These are phyloP conservation scores for Allacma fusca DNA, from an alignment of 2,888 invertebrate species.

Conservation along the genomic window DNA sequence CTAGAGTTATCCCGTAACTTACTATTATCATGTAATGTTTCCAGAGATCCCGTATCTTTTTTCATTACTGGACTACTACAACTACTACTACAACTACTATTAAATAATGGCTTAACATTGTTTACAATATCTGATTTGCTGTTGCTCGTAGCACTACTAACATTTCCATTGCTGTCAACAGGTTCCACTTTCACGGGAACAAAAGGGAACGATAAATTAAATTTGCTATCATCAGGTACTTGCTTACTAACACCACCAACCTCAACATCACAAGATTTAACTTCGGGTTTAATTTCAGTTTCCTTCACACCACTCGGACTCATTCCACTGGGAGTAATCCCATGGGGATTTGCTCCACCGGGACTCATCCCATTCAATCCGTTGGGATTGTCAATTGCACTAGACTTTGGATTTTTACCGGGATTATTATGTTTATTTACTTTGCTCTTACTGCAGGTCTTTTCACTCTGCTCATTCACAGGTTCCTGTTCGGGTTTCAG, in stretches of 20 bases:
- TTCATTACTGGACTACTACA: neutral
- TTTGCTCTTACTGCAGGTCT: neutral
- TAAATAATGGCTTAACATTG: constrained; percentile 3
- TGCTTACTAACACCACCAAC: constrained; percentile 31
- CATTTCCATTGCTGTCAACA: neutral
- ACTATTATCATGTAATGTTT: neutral
- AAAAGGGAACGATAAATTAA: constrained; percentile 4
- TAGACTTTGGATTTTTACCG: neutral
- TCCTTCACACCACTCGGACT: neutral
- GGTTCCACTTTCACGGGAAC: constrained; percentile 10
- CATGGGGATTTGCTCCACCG: neutral
- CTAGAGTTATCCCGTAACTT: constrained; percentile 4
- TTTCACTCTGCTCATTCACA: neutral
- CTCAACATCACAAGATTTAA: constrained; percentile 30
- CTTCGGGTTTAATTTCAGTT: constrained; percentile 31
- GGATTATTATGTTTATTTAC: neutral
- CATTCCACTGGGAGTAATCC: neutral
- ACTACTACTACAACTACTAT: neutral
- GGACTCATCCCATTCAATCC: neutral
- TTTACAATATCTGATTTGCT: neutral
- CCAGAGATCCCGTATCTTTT: constrained; percentile 6
- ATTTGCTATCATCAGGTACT: constrained; percentile 33
- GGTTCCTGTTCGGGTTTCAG: constrained; percentile 3
- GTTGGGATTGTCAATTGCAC: constrained; percentile 3
- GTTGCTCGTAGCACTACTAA: neutral